A percentile compares a stretch with the other conserved stretches of the same genome.
phyloP scores from a whole-genome alignment of 2,888 invertebrate genomes.

The Leptura quadrifasciata region DNA sequence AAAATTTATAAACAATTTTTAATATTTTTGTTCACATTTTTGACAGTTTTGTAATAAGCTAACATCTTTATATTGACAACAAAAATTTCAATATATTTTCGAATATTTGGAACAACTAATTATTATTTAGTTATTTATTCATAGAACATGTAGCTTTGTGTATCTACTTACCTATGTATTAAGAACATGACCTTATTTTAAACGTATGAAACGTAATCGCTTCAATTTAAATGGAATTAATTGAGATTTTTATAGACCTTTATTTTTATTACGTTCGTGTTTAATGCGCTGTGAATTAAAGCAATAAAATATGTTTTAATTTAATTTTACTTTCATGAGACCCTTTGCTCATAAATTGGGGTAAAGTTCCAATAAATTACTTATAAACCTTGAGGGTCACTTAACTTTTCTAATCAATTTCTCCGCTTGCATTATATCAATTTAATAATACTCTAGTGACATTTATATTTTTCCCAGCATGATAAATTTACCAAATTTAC shows the following conservation, averaged over 20 bases:
- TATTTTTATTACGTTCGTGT: conserved; percentile 13
- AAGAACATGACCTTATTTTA: neutral
- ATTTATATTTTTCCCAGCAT: neutral
- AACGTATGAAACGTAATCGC: neutral
- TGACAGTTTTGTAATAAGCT: no score
- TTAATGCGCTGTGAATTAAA: conserved; percentile 20
- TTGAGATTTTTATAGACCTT: neutral
- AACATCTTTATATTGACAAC: no score
- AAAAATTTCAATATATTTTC: no score
- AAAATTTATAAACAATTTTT: no score
- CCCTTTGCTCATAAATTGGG: conserved; percentile 1
- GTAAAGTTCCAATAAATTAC: conserved; percentile 22
- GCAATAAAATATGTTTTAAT: conserved; percentile 24
- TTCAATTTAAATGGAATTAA: neutral
- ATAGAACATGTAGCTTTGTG: no score
- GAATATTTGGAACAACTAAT: no score
- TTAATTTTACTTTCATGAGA: conserved; percentile 14
- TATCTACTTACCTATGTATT: no score
- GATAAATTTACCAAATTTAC: neutral
- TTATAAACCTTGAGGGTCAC: conserved; percentile 18
- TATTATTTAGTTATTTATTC: no score
- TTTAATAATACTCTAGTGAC: neutral
- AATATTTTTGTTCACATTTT: no score
- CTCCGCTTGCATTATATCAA: neutral
- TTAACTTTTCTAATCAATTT: conserved; percentile 19